These are phyloP conservation scores for Drosophila kepulauana DNA, from an alignment of 1,140 invertebrate genomes.

Conservation along the genomic window DNA sequence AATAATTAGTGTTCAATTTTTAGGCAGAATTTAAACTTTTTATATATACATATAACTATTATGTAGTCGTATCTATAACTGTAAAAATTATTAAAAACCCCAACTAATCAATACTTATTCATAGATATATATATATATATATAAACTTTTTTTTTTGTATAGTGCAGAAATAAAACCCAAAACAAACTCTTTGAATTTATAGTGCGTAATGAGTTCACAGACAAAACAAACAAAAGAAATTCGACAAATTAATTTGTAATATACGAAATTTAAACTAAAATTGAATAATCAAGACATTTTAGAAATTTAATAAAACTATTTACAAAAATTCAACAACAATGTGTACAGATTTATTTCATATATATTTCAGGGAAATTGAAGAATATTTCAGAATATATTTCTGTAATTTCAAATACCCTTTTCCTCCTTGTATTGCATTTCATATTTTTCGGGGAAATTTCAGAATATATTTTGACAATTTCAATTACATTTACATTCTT, in stretches of 20 bases:
- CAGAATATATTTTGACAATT: too few relatives aligned
- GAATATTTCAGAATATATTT: too few relatives aligned
- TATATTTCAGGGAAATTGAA: too few relatives aligned
- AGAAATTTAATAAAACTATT: slow-evolving; percentile 67
- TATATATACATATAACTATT: slow-evolving; percentile 45
- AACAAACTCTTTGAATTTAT: slow-evolving; percentile 76
- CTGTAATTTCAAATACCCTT: too few relatives aligned
- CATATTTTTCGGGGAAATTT: too few relatives aligned
- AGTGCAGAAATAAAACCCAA: slow-evolving; percentile 53
- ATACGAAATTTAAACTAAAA: slow-evolving; percentile 47
- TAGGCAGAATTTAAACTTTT: slow-evolving; percentile 61
- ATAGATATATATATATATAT: slow-evolving; percentile 10
- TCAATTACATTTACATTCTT: too few relatives aligned
- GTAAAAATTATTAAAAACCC: slow-evolving; percentile 30
- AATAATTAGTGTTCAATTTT: slow-evolving; percentile 62
- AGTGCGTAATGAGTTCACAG: slow-evolving; percentile 71
- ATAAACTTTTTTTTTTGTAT: slow-evolving; percentile 61
- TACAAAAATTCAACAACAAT: slow-evolving; percentile 36
- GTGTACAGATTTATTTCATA: neutral
- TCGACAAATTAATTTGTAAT: slow-evolving; percentile 48
- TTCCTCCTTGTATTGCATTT: too few relatives aligned
- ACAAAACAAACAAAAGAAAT: slow-evolving; percentile 17
- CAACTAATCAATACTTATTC: slow-evolving; percentile 18
- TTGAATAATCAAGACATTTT: slow-evolving; percentile 50
- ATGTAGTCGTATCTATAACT: slow-evolving; percentile 56